Conservation (phyloP, 92 coral and sea anemone genomes). For the Diadumene lineata region DNA sequence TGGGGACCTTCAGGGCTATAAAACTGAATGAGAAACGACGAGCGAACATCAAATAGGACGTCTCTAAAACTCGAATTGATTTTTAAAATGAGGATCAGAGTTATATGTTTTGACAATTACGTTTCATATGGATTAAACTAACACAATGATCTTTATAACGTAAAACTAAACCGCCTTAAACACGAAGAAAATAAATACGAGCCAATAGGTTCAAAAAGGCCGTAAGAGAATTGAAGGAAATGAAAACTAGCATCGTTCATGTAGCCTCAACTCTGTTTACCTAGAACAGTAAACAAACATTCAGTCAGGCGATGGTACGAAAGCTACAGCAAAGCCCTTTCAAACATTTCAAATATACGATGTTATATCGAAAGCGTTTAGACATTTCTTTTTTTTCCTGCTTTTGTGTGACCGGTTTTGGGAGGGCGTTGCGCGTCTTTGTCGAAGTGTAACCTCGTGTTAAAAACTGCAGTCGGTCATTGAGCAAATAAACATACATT, state of each 20-base stretch:
- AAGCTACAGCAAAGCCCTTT: slow-evolving; percentile 27
- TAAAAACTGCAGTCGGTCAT: slow-evolving; percentile 22
- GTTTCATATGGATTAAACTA: slow-evolving; percentile 51
- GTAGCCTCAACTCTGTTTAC: slow-evolving; percentile 43
- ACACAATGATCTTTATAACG: slow-evolving; percentile 49
- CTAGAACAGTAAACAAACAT: slow-evolving; percentile 38
- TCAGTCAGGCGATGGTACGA: slow-evolving; percentile 50
- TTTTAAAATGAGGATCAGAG: slow-evolving; percentile 33
- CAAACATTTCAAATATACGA: slow-evolving; percentile 18
- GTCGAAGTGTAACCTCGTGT: slow-evolving; percentile 32
- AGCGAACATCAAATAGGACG: slow-evolving; percentile 29
- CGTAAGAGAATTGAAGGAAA: slow-evolving; percentile 46
- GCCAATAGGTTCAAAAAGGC: slow-evolving; percentile 49
- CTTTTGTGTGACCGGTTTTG: slow-evolving; percentile 26
- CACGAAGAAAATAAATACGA: slow-evolving; percentile 50
- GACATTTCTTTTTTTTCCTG: slow-evolving; percentile 13
- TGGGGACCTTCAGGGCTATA: slow-evolving; percentile 1
- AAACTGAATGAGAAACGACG: slow-evolving; percentile 12
- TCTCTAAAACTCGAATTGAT: slow-evolving; percentile 25
- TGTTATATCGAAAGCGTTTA: slow-evolving; percentile 23
- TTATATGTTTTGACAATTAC: slow-evolving; percentile 43
- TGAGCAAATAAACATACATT: slow-evolving; percentile 30
- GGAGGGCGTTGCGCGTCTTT: slow-evolving; percentile 40
- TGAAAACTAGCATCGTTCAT: slow-evolving; percentile 38
- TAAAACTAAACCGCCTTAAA: slow-evolving; percentile 47